Base-by-base conservation (phyloP, 2,797 vertebrate species). In the Distichodus sexfasciatus region DNA sequence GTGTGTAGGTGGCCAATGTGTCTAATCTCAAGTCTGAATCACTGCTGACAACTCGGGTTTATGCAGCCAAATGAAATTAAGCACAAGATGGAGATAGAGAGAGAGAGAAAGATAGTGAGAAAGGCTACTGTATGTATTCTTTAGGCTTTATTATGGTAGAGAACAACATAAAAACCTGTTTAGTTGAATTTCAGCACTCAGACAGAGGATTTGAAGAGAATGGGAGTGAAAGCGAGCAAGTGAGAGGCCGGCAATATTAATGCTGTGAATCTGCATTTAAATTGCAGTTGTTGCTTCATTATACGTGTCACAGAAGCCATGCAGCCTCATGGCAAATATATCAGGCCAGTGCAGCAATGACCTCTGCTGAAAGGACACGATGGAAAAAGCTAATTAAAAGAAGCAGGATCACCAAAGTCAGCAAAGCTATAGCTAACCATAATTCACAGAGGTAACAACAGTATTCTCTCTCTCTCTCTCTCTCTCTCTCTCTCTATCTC, bases 1-100 rank as follows among this genome's bases (percentile, higher is more conserved):
- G 28, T 72, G 77, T 79, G 74, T 79, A 74, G 77, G 77, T 74
- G 77, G 74, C 62, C 58, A 71, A 36, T 58, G 63, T 64, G 53
- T 76, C 67, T 68, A 65, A 63, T 71, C 61, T 53, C 47, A 73
- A 67, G 74, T 65, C 59, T 76, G 77, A 76, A 79, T 62, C 74
- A 72, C 54, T 48, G 51, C 71, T 57, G 67, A 76, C 40, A 67
- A 60, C 55, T 66, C 24, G 26, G 66, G 51, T 69, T 72, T 50
- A 44, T 50, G 40, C 41, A 75, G 59, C 2, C 15, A 24, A 59
- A 33, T 17, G 2, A 63, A 54, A 55, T 14, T 6, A 50, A 63
- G 65, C 38, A 29, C 62, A 38, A 23, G 12, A 47, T 12, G 58
- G 63, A 41, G 44, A 7, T 44, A 6, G 4, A 26, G 41, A 53